phyloP scores from a whole-genome alignment of 2,888 invertebrate species.

The Campaea margaritaria region DNA sequence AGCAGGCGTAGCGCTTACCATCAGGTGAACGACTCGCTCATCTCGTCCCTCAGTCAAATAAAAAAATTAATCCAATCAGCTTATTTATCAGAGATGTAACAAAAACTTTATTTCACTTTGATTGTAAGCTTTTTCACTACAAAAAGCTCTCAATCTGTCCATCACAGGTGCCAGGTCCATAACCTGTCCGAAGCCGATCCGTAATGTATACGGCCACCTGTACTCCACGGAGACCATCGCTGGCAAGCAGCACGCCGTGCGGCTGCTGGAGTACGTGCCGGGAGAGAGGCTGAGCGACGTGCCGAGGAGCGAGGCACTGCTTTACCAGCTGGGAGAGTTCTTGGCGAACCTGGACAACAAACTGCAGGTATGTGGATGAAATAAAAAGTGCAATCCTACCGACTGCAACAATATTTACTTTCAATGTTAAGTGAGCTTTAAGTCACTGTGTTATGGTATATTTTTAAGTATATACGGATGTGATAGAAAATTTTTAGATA shows the following conservation, averaged over 20 bases:
- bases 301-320: slow-evolving; percentile 84
- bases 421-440: too few relatives aligned
- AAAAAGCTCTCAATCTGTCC: not conserved
- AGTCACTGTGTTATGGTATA: too few relatives aligned
- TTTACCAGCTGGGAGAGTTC: slow-evolving; percentile 90
- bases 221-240: slow-evolving; percentile 83
- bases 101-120: too few relatives aligned
- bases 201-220: slow-evolving; percentile 87
- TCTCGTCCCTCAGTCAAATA: too few relatives aligned
- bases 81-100: too few relatives aligned
- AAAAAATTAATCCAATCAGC: too few relatives aligned
- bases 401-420: not conserved
- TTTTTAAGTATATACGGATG: too few relatives aligned
- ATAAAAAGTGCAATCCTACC: not conserved
- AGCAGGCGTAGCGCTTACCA: too few relatives aligned
- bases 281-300: slow-evolving; percentile 89
- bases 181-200: slow-evolving; percentile 89
- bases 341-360: slow-evolving; percentile 88
- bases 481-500: too few relatives aligned
- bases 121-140: too few relatives aligned
- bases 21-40: too few relatives aligned
- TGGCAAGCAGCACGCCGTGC: slow-evolving; percentile 87
- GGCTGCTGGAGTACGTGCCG: slow-evolving; percentile 91
- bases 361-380: slow-evolving; percentile 83
- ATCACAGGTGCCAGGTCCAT: slow-evolving; percentile 85